These are phyloP conservation scores for Cavia aperea DNA, from an alignment of 2,113 vertebrate genomes.

Conservation along the genomic window DNA sequence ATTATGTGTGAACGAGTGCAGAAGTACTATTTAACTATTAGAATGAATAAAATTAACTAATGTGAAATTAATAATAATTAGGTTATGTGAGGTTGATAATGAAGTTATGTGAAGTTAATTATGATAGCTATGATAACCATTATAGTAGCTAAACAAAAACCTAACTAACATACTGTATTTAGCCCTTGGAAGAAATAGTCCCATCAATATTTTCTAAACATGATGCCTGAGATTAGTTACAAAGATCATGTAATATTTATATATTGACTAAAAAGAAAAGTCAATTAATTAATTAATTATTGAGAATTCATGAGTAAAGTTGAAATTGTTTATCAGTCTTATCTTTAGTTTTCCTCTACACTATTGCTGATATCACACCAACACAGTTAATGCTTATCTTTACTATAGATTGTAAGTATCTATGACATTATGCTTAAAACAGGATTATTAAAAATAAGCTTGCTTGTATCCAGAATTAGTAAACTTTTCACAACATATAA, in stretches of 20 bases:
- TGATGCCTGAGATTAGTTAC: not conserved
- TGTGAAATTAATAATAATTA: not conserved
- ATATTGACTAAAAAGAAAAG: not conserved
- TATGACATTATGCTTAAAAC: not conserved
- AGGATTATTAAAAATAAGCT: not conserved
- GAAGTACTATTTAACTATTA: not conserved
- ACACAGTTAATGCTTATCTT: not conserved
- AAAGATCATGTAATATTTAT: not conserved
- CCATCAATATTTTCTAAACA: not conserved
- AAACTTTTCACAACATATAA: not conserved
- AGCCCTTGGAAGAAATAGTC: not conserved
- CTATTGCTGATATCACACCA: not conserved
- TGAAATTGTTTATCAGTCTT: not conserved
- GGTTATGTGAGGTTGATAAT: not conserved
- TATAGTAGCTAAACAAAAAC: not conserved
- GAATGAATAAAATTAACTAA: not conserved
- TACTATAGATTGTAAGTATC: not conserved
- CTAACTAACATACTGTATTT: not conserved
- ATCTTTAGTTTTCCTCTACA: not conserved
- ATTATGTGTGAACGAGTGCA: not conserved
- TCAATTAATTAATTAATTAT: not conserved
- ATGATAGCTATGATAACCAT: not conserved
- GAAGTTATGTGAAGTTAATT: too few species aligned
- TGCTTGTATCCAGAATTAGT: not conserved
- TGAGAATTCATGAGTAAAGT: not conserved